A percentile compares a stretch with the other conserved stretches of the same genome.
Conservation (phyloP, 1,140 invertebrate species). For the Drosophila pandora region DNA sequence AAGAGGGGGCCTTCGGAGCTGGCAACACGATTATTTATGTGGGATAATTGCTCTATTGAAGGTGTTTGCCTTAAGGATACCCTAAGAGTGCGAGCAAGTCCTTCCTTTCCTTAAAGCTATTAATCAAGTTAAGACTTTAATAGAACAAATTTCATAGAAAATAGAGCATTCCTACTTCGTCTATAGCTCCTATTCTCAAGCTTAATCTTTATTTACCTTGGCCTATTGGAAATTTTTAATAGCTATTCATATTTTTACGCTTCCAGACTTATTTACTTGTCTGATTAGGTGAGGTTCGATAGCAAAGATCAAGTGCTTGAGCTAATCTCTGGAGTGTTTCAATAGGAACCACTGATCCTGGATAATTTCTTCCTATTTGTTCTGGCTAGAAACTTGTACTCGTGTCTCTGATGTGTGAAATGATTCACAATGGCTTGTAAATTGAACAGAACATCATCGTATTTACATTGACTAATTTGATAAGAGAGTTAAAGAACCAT, state of each 20-base stretch:
- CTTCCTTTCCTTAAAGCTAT: not conserved
- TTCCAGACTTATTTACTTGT: constrained; percentile 16
- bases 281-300: constrained; percentile 11
- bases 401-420: not conserved
- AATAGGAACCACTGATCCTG: constrained; percentile 20
- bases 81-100: not conserved
- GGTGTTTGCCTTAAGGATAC: constrained; percentile 8
- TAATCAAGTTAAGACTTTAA: not conserved
- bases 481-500: constrained; percentile 3
- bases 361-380: constrained; percentile 9
- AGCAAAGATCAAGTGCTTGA: constrained; percentile 28
- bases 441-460: not conserved
- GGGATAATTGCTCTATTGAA: constrained; percentile 27
- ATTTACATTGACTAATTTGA: constrained; percentile 1
- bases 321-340: constrained; percentile 18
- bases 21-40: constrained; percentile 39
- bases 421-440: not conserved
- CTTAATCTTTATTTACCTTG: constrained; percentile 25
- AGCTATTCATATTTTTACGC: constrained; percentile 10
- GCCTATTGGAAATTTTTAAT: constrained; percentile 11
- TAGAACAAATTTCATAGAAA: too few species aligned
- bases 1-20: constrained; percentile 2
- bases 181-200: not conserved
- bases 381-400: not conserved
- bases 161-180: not conserved